Evolutionary conservation across 2,797 vertebrate species (phyloP), one percentile per base, ranked within the genome.

Genomic region (Rhinella marina): DNA sequence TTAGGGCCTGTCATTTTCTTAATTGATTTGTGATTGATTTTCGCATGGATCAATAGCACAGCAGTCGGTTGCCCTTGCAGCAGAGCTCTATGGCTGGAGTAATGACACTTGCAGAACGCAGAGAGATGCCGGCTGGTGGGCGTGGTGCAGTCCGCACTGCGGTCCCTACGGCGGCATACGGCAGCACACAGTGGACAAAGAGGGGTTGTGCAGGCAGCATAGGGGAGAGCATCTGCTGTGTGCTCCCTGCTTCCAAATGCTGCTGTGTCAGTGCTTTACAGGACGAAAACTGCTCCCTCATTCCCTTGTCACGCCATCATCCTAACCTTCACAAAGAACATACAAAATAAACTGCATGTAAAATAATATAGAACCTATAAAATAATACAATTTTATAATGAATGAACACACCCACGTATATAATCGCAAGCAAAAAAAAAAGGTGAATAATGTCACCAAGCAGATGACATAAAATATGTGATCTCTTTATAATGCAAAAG

Each of bases 121-220:
- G 25, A 57, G 90, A 91, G 93, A 91, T 93, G 92, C 94, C 94
- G 96, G 96, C 91, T 92, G 92, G 97, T 97, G 95, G 98, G 98
- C 96, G 98, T 97, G 98, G 97, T 95, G 87, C 94, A 88, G 96
- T 95, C 97, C 97, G 97, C 98, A 99, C 94, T 99, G 98, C 98
- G 96, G 97, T 97, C 96, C 96, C 96, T 96, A 95, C 96, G 96
- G 97, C 96, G 95, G 97, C 95, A 94, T 96, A 95, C 96, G 97
- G 97, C 96, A 96, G 97, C 95, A 95, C 93, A 92, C 82, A 92
- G 95, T 95, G 96, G 94, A 94, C 90, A 96, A 95, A 96, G 95
- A 91, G 94, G 94, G 95, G 92, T 93, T 82, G 91, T 87, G 86
- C 87, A 89, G 90, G 85, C 88, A 84, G 83, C 78, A 25, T 52